Conservation (phyloP, 2,888 invertebrate genomes). For the Panzeria rudis region DNA sequence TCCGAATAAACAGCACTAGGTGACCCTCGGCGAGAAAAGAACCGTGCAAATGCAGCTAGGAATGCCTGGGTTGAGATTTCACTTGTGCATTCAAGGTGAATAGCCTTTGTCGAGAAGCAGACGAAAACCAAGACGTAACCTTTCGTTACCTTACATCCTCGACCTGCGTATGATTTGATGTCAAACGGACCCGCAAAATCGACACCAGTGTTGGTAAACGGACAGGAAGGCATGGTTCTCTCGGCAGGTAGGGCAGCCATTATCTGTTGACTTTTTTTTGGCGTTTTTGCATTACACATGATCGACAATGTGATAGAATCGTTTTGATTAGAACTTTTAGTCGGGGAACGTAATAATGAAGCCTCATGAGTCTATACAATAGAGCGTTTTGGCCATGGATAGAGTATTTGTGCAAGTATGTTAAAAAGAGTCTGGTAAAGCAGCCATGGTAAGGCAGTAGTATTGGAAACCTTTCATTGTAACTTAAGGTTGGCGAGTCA, state of each 20-base stretch:
- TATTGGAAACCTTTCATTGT: conserved; percentile 18
- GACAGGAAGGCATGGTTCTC: background rate
- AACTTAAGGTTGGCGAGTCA: background rate
- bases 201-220: background rate
- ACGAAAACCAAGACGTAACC: conserved; percentile 13
- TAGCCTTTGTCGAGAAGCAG: conserved; percentile 26
- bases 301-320: conserved; percentile 5
- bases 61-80: conserved; percentile 60
- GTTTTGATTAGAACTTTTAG: conserved; percentile 2
- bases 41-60: conserved; percentile 57
- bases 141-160: background rate
- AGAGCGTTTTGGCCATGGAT: conserved; percentile 27
- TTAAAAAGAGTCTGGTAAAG: background rate
- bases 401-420: no score
- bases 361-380: background rate
- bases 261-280: conserved; percentile 5
- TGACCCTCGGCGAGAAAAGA: conserved; percentile 59
- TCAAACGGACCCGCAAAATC: background rate
- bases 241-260: conserved; percentile 21
- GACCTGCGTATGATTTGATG: background rate
- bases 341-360: no score
- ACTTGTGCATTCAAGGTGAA: conserved; percentile 33
- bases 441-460: conserved; percentile 12
- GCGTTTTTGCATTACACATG: conserved; percentile 15
- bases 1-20: conserved; percentile 30